A percentile compares a stretch with the other conserved stretches of the same genome.
These are phyloP conservation scores for Antheraea pernyi DNA, from an alignment of 1,140 invertebrate genomes.

Conservation along the genomic window DNA sequence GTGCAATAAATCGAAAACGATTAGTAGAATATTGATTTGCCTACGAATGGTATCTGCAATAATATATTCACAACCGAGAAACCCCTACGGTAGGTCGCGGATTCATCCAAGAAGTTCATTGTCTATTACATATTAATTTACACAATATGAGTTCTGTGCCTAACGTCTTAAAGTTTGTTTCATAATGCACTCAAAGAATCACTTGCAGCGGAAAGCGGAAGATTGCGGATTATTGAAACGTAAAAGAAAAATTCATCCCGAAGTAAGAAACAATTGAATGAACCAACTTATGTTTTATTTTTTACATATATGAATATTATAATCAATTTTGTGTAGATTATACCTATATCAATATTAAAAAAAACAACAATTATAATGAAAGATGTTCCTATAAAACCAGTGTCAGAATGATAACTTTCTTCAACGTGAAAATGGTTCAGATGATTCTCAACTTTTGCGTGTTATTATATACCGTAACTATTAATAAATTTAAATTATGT, in stretches of 20 bases:
- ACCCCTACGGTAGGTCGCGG: constrained; percentile 68
- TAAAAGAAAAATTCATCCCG: constrained; percentile 52
- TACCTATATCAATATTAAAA: no score
- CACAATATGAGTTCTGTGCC: constrained; percentile 28
- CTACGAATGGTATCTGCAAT: not conserved
- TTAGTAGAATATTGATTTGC: not conserved
- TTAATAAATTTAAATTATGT: no score
- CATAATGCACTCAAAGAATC: constrained; percentile 18
- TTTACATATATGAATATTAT: no score
- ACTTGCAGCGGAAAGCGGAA: constrained; percentile 51
- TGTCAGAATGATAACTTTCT: no score
- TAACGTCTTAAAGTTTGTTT: constrained; percentile 27
- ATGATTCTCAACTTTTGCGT: no score
- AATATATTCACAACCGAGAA: constrained; percentile 32
- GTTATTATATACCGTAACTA: no score
- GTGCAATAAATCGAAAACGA: no score
- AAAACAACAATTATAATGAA: no score
- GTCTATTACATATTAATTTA: constrained; percentile 36
- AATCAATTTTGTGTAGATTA: no score
- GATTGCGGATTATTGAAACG: constrained; percentile 57
- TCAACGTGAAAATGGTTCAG: no score
- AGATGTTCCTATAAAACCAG: no score
- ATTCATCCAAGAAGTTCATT: constrained; percentile 57
- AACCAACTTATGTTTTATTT: not conserved
- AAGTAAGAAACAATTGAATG: constrained; percentile 25